Percentiles rank a stretch among this genome's conserved stretches.
phyloP scores from a whole-genome alignment of 2,113 vertebrate species.

The Phylloscopus whistleri region DNA sequence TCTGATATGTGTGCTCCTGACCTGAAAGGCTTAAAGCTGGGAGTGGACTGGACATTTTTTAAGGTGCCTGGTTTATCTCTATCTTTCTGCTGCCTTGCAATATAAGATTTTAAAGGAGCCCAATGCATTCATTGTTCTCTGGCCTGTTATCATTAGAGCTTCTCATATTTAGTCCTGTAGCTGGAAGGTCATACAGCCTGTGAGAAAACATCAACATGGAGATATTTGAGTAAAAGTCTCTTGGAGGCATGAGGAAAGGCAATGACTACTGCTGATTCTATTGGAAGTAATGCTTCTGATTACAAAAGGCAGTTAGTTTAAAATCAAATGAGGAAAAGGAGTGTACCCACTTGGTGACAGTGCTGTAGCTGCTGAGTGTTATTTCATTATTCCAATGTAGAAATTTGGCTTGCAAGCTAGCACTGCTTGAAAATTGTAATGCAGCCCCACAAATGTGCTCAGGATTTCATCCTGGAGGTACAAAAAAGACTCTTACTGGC shows the following conservation, averaged over 20 bases:
- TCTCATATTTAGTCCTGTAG: neutral
- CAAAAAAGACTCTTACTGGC: neutral
- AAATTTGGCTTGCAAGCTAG: neutral
- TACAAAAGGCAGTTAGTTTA: neutral
- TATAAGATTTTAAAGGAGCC: neutral
- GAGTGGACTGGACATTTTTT: conserved; percentile 68
- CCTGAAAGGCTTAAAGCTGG: conserved; percentile 65
- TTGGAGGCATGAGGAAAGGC: neutral
- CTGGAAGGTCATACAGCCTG: neutral
- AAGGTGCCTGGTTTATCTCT: conserved; percentile 27
- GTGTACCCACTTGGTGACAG: neutral
- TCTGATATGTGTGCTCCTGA: conserved; percentile 41
- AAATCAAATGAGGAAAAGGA: neutral
- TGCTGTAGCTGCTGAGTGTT: neutral
- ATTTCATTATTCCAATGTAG: neutral
- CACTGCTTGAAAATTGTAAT: neutral
- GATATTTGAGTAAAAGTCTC: neutral
- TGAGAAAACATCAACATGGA: neutral
- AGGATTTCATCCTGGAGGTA: neutral
- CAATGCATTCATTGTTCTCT: neutral
- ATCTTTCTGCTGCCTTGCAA: neutral
- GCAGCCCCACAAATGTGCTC: neutral
- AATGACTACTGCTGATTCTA: neutral
- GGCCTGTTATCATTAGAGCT: neutral
- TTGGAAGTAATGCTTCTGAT: neutral